Evolutionary conservation across 1,140 invertebrate genomes (phyloP).

Genomic region (Colletes latitarsis): DNA sequence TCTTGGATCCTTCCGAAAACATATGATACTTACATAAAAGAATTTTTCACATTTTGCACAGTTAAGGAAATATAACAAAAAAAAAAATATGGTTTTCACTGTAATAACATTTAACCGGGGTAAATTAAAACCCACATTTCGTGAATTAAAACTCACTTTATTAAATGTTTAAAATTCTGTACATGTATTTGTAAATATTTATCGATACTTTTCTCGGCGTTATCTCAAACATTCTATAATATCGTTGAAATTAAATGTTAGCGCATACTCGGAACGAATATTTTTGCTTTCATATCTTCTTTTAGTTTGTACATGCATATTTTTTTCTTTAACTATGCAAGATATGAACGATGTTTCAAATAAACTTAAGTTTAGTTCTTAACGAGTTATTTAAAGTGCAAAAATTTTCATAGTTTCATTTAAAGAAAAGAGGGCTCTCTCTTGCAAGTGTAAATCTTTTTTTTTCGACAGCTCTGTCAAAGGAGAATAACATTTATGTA

Average conservation of each 20-base stretch:
- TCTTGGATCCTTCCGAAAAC: too few species aligned
- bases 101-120: not conserved
- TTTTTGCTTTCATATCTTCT: not conserved
- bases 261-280: not conserved
- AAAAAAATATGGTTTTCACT: not conserved
- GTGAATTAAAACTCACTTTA: conserved; percentile 12
- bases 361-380: not conserved
- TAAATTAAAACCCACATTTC: not conserved
- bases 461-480: too few species aligned
- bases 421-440: not conserved
- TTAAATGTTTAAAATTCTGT: conserved; percentile 6
- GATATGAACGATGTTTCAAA: not conserved
- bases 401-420: not conserved
- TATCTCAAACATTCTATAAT: not conserved
- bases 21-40: too few species aligned
- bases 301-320: not conserved
- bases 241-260: not conserved
- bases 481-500: too few species aligned
- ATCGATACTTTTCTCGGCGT: not conserved
- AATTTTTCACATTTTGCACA: not conserved
- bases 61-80: not conserved
- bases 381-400: not conserved
- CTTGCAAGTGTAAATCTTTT: too few species aligned
- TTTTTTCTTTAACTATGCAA: not conserved
- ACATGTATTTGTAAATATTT: not conserved